Base-by-base conservation (phyloP, 2,113 vertebrate species). In the Amphilophus citrinellus region DNA sequence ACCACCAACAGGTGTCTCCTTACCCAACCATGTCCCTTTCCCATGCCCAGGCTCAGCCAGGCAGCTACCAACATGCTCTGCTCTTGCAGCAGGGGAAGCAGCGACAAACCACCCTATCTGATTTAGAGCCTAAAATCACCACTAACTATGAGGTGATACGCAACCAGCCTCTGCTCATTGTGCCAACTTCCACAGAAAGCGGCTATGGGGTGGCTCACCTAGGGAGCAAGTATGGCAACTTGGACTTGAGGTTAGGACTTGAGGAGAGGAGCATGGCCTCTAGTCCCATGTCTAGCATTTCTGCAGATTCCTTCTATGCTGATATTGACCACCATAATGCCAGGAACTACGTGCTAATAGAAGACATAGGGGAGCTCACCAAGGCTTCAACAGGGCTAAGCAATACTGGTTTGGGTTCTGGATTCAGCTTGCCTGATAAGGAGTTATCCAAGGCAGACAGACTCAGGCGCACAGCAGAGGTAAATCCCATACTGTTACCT, bases 221-320 rank as follows among this genome's bases (percentile, higher is more conserved):
- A 4, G 95, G 97, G 42, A 96, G 96, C 84, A 99, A 99, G 91
- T 99, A 99, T 66, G 96, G 96, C 88, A 98, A 91, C 84, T 95
- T 99, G 87, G 98, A 99, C 79, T 96, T 99, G 84, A 96, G 99
- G 78, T 95, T 99, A 79, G 98, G 98, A 4, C 88, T 99, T 90
- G 98, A 99, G 3, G 98, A 99, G 87, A 97, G 98, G 87, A 98
- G 97, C 90, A 97, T 99, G 94, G 98, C 97, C 6, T 98, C 98
- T 85, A 98, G 98, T 86, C 98, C 98, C 42, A 98, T 99, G 96
- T 99, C 98, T 58, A 99, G 97, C 89, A 97, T 99, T 93, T 99
- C 98, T 83, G 97, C 98, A 66, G 98, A 99, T 92, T 99, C 98
- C 0, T 99, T 98, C 93, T 99, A 99, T 94, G 96, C 98, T 86